These are phyloP conservation scores for Leptocoma aspasia DNA, from an alignment of 2,113 vertebrate species.

Conservation along the genomic window DNA sequence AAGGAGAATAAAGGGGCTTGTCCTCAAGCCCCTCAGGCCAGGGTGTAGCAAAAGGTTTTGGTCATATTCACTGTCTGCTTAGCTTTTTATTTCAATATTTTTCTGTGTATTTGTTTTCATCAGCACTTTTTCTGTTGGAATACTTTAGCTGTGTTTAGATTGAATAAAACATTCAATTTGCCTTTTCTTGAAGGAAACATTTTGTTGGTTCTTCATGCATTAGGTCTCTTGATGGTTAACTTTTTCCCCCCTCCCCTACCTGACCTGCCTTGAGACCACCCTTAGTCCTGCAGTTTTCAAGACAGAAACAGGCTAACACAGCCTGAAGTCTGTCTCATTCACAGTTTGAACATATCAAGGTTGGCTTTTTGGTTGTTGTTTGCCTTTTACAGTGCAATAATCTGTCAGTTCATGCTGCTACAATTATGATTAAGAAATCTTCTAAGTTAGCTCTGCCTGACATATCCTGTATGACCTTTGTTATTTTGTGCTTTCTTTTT, in stretches of 20 bases:
- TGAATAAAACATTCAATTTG: not conserved
- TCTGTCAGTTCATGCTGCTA: not conserved
- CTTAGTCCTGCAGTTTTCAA: not conserved
- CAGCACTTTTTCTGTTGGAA: not conserved
- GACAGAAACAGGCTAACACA: not conserved
- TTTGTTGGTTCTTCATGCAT: rapidly evolving
- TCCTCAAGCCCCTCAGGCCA: not conserved
- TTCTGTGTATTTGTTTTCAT: not conserved
- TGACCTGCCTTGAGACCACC: not conserved
- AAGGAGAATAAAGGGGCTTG: no score
- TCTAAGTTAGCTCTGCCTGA: not conserved
- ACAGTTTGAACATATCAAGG: not conserved
- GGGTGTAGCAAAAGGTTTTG: not conserved
- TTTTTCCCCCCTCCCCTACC: not conserved
- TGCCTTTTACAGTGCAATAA: not conserved
- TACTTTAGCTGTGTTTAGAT: not conserved
- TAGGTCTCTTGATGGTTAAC: not conserved
- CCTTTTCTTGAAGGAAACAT: not conserved
- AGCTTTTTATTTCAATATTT: not conserved
- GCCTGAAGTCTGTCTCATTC: not conserved
- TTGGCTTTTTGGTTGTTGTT: not conserved
- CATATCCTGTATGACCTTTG: not conserved
- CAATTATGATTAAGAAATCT: not conserved
- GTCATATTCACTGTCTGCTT: not conserved
- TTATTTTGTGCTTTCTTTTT: not conserved